Evolutionary conservation across 2,797 vertebrate species (phyloP).

Genomic region (Amphiprion clarkii): DNA sequence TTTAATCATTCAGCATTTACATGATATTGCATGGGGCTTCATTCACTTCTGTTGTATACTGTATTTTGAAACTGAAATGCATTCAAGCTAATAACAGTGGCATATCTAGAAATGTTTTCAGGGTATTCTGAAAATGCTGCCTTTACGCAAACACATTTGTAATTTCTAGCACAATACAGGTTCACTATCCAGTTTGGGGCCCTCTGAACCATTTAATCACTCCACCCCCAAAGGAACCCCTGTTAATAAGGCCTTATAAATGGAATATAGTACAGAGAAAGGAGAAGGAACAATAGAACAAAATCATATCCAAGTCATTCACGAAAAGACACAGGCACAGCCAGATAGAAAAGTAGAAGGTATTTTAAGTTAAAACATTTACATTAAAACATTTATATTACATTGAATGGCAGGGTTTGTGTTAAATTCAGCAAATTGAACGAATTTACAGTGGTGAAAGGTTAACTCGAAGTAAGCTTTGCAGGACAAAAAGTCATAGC

Average conservation of each 20-base stretch:
- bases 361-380: slow-evolving; percentile 7
- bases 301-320: slow-evolving; percentile 1
- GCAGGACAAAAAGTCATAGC: slow-evolving; percentile 30
- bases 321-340: neutral
- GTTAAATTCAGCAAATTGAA: slow-evolving; percentile 10
- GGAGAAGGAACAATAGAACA: slow-evolving; percentile 2
- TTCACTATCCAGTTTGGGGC: slow-evolving; percentile 15
- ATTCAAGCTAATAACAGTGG: too few species aligned
- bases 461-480: slow-evolving; percentile 19
- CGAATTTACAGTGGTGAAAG: slow-evolving; percentile 1
- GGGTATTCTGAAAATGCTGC: neutral
- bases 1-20: too few species aligned
- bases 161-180: slow-evolving; percentile 25
- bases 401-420: neutral
- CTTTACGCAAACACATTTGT: slow-evolving; percentile 38
- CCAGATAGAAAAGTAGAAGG: neutral
- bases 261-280: slow-evolving; percentile 1
- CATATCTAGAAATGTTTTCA: too few species aligned
- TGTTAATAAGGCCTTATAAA: slow-evolving; percentile 28
- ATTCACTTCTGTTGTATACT: too few species aligned
- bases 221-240: slow-evolving; percentile 11
- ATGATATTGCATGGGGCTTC: too few species aligned
- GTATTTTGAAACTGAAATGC: too few species aligned
- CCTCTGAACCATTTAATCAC: slow-evolving; percentile 24
- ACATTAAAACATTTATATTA: neutral